A percentile compares a stretch with the other conserved stretches of the same genome.
phyloP scores from a whole-genome alignment of 2,888 invertebrate species.

The Acrobasis consociella region DNA sequence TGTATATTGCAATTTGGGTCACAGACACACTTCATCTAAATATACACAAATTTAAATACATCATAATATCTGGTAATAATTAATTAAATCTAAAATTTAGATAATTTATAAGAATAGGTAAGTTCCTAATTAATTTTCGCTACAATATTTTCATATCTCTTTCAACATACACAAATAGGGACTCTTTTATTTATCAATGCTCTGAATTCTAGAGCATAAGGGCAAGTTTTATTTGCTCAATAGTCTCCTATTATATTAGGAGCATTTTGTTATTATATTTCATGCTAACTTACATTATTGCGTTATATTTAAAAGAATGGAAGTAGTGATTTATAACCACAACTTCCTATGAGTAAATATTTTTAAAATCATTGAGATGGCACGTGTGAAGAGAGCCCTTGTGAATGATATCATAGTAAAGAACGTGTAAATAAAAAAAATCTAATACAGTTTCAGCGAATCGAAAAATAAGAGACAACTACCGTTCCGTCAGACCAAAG shows the following conservation, averaged over 20 bases:
- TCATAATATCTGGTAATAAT: constrained; percentile 6
- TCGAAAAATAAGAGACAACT: background rate
- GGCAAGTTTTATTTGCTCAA: background rate
- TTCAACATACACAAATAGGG: constrained; percentile 3
- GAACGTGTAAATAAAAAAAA: background rate
- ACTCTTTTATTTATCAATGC: background rate
- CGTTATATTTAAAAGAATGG: too few relatives aligned
- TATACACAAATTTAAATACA: background rate
- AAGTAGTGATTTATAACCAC: background rate
- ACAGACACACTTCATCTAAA: background rate
- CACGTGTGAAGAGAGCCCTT: background rate
- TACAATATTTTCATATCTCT: background rate
- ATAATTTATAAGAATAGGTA: background rate
- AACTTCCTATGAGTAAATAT: background rate
- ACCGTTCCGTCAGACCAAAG: too few relatives aligned
- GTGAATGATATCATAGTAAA: background rate
- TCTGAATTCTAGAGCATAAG: background rate
- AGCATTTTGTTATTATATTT: background rate
- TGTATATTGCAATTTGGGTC: background rate
- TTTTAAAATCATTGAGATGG: background rate
- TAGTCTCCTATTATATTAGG: background rate
- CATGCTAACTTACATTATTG: too few relatives aligned
- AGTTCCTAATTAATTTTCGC: background rate
- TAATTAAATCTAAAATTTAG: background rate
- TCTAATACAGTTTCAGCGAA: background rate